Conservation (phyloP, 1,140 invertebrate genomes). For the Trichonephila clavipes region DNA sequence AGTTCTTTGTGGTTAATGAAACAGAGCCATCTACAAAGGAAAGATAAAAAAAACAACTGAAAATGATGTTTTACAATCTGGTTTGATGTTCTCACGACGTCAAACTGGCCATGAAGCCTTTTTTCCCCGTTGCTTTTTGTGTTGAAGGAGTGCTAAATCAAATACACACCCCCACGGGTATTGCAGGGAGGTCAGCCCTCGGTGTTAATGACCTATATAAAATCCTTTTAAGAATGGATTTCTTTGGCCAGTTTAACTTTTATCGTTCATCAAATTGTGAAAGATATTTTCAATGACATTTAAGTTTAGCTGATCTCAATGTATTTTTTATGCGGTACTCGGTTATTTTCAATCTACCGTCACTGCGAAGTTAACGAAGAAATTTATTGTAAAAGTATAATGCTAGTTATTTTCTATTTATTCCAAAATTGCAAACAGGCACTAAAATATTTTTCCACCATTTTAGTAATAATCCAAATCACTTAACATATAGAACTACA, state of each 20-base stretch:
- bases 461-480: too few relatives aligned
- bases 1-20: neutral
- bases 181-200: neutral
- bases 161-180: neutral
- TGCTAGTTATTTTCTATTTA: too few relatives aligned
- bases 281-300: neutral
- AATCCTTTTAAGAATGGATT: neutral
- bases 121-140: neutral
- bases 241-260: neutral
- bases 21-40: neutral
- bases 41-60: neutral
- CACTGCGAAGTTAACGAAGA: too few relatives aligned
- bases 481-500: too few relatives aligned
- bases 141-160: neutral
- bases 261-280: neutral
- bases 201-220: neutral
- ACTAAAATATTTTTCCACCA: too few relatives aligned
- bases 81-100: conserved; percentile 16
- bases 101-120: neutral
- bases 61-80: neutral
- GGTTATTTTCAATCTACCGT: too few relatives aligned
- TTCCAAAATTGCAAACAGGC: too few relatives aligned
- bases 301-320: neutral
- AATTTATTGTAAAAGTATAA: too few relatives aligned
- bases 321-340: too few relatives aligned